Conservation (phyloP, 2,888 invertebrate genomes). For the Andrena dorsata region DNA sequence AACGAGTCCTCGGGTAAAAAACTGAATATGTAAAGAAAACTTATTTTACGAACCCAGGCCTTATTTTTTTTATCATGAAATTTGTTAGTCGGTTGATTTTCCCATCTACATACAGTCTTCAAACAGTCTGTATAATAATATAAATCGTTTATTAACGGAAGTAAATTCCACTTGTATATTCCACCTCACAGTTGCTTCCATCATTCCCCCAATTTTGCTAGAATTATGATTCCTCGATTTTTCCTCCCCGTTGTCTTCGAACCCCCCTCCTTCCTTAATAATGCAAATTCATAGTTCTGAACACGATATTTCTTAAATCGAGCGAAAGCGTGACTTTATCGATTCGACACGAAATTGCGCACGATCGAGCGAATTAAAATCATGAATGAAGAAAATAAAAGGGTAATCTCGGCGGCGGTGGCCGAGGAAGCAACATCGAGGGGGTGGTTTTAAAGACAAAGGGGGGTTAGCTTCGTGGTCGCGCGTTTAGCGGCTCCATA, state of each 20-base stretch:
- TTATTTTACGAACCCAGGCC: too few species aligned
- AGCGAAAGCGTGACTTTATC: not conserved
- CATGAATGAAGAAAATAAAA: constrained; percentile 1
- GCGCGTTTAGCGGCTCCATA: constrained; percentile 60
- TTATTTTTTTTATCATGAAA: too few species aligned
- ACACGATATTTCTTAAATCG: constrained; percentile 1
- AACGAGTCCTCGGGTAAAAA: too few species aligned
- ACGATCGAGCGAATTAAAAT: not conserved
- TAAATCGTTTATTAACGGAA: too few species aligned
- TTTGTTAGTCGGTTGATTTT: too few species aligned
- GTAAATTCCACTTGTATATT: not conserved
- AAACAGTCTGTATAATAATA: not conserved
- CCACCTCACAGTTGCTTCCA: not conserved
- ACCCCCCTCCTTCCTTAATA: not conserved
- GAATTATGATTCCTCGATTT: not conserved
- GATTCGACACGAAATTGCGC: not conserved
- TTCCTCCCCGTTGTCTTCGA: not conserved
- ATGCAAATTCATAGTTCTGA: constrained; percentile 38
- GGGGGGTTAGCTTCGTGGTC: constrained; percentile 53
- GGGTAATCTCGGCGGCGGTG: constrained; percentile 35
- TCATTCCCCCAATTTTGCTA: not conserved
- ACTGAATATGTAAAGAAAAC: too few species aligned
- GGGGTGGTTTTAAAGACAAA: constrained; percentile 51
- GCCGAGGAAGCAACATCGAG: constrained; percentile 21
- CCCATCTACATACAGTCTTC: not conserved